These are phyloP conservation scores for Ibidorhyncha struthersii DNA, from an alignment of 2,113 vertebrate genomes.

Conservation along the genomic window DNA sequence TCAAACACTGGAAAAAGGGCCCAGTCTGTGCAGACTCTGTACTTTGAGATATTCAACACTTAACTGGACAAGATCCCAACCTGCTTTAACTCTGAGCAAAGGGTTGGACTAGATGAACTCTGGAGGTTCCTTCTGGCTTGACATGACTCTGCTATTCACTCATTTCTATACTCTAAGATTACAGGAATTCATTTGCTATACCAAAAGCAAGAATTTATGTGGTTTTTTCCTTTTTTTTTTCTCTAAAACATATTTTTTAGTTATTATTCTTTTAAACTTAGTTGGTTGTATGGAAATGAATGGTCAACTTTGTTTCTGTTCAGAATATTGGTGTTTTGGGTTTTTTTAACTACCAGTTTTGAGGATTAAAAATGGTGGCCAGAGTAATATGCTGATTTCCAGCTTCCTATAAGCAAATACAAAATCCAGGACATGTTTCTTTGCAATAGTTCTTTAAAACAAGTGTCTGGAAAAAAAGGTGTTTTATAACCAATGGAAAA, in stretches of 20 bases:
- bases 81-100: not conserved
- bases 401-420: not conserved
- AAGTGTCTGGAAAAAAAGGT: conserved; percentile 6
- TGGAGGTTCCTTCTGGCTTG: not conserved
- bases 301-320: not conserved
- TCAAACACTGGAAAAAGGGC: not conserved
- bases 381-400: not conserved
- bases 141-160: not conserved
- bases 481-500: conserved; percentile 35
- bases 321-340: not conserved
- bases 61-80: not conserved
- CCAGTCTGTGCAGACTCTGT: not conserved
- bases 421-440: not conserved
- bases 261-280: not conserved
- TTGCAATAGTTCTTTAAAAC: not conserved
- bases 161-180: not conserved
- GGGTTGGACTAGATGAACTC: not conserved
- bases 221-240: not conserved
- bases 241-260: not conserved
- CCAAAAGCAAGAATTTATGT: not conserved
- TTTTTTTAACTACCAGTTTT: not conserved
- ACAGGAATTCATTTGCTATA: not conserved
- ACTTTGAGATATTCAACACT: not conserved
- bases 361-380: not conserved
- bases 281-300: not conserved